A percentile compares a stretch with the other conserved stretches of the same genome.
Evolutionary conservation across 2,888 invertebrate species (phyloP).

Genomic region (Chrysodeixis includens): DNA sequence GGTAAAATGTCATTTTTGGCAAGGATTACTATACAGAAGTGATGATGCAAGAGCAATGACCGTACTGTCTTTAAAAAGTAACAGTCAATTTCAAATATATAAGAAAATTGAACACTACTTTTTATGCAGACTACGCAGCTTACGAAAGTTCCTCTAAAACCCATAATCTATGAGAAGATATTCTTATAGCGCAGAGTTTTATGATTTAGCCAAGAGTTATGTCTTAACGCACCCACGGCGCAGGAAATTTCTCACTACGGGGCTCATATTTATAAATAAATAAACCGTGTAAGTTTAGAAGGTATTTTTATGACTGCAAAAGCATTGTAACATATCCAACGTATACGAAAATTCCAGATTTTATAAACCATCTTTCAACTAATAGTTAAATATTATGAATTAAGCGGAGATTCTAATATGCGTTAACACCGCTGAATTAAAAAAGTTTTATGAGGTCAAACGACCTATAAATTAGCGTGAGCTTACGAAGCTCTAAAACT

Average conservation of each 20-base stretch:
- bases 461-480: conserved; percentile 42
- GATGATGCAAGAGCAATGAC: neutral
- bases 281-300: conserved; percentile 1
- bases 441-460: conserved; percentile 51
- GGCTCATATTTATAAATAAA: conserved; percentile 5
- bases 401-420: conserved; percentile 26
- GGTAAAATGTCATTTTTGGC: no score
- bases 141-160: neutral
- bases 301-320: conserved; percentile 6
- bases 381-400: conserved; percentile 28
- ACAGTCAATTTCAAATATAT: no score
- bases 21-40: no score
- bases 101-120: neutral
- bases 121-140: neutral
- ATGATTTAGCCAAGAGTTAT: neutral
- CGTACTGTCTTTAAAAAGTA: neutral
- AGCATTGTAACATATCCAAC: neutral
- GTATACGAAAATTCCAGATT: conserved; percentile 4
- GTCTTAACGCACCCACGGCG: neutral
- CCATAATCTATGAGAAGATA: neutral
- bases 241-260: conserved; percentile 3
- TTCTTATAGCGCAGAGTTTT: neutral
- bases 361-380: conserved; percentile 20
- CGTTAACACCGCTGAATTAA: conserved; percentile 36
- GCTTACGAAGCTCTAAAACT: conserved; percentile 53